Evolutionary conservation across 2,113 vertebrate genomes (phyloP).

Genomic region (Salvelinus alpinus): DNA sequence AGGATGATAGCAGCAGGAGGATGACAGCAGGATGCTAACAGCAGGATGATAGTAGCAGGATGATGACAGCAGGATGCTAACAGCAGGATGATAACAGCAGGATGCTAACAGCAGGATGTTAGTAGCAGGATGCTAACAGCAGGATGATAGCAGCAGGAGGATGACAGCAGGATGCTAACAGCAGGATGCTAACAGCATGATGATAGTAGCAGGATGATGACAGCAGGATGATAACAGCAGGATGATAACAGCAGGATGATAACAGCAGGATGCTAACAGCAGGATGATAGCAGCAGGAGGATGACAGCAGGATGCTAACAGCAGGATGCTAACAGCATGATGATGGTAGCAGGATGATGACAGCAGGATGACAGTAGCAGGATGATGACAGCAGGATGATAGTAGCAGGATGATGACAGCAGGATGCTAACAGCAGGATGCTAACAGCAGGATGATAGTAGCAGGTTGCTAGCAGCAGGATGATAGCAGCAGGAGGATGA

Average conservation of each 20-base stretch:
- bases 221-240: too few relatives aligned
- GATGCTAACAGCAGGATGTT: accelerated
- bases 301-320: neutral
- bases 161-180: neutral
- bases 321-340: too few relatives aligned
- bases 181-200: too few relatives aligned
- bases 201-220: accelerated
- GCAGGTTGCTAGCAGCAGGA: too few relatives aligned
- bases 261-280: neutral
- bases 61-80: neutral
- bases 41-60: accelerated
- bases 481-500: too few relatives aligned
- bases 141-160: accelerated
- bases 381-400: accelerated
- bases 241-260: too few relatives aligned
- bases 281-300: too few relatives aligned
- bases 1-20: too few relatives aligned
- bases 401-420: too few relatives aligned
- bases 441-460: accelerated
- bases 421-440: too few relatives aligned
- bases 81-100: too few relatives aligned
- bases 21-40: neutral
- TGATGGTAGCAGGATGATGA: accelerated
- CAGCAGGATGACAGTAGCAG: too few relatives aligned
- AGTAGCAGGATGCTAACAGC: neutral